These are phyloP conservation scores for Tetragnatha montana DNA, from an alignment of 2,888 invertebrate species.

Conservation along the genomic window DNA sequence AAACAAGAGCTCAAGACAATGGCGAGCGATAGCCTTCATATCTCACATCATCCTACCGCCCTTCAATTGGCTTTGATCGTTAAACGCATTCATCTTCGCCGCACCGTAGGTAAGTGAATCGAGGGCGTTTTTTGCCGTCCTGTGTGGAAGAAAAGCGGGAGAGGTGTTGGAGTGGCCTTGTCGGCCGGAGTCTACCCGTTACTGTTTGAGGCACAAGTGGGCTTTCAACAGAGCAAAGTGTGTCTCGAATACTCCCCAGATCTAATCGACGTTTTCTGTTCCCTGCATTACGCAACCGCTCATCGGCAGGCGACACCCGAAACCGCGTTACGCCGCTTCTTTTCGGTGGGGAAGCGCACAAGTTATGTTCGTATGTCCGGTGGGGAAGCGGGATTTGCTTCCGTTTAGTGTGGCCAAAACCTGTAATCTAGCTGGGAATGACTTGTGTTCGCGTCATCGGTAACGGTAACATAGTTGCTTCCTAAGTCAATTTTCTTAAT, in stretches of 20 bases:
- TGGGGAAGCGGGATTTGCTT: too few species aligned
- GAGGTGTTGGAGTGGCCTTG: slow-evolving; percentile 68
- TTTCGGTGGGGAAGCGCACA: background rate
- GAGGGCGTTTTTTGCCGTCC: slow-evolving; percentile 56
- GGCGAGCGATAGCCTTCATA: background rate
- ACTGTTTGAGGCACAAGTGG: slow-evolving; percentile 65
- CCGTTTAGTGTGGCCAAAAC: too few species aligned
- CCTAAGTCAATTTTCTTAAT: too few species aligned
- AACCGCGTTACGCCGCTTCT: slow-evolving; percentile 44
- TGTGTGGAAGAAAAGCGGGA: slow-evolving; percentile 36
- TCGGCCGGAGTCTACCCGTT: slow-evolving; percentile 61
- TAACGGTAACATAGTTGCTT: too few species aligned
- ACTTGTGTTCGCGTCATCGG: too few species aligned
- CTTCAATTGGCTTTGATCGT: background rate
- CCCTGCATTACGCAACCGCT: slow-evolving; percentile 20
- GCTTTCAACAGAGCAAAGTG: slow-evolving; percentile 65
- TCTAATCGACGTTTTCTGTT: slow-evolving; percentile 38
- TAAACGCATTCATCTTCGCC: slow-evolving; percentile 8
- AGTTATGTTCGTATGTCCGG: slow-evolving; percentile 13
- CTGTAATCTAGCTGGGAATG: too few species aligned
- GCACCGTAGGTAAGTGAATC: slow-evolving; percentile 40
- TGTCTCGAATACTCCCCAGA: slow-evolving; percentile 40
- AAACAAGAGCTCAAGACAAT: background rate
- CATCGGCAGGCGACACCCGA: slow-evolving; percentile 22
- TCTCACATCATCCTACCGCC: background rate